A percentile compares a stretch with the other conserved stretches of the same genome.
Evolutionary conservation across 37 sponge, comb jelly and placozoan genomes (phyloP).

Genomic region (Beroe ovata): DNA sequence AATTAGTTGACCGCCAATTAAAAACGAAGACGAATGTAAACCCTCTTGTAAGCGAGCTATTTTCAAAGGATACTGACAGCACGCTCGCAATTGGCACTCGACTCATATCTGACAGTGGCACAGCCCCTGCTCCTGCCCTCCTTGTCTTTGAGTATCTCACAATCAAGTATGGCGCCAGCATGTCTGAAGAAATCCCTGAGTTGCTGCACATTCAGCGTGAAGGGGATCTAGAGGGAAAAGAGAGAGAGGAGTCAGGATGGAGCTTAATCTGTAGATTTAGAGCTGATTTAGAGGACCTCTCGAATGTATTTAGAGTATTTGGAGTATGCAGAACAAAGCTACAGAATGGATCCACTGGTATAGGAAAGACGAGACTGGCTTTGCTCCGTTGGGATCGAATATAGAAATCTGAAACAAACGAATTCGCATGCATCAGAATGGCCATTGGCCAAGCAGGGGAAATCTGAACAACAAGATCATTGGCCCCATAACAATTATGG

Average conservation of each 20-base stretch:
- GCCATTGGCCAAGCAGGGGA: too few relatives aligned
- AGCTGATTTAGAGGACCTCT: too few relatives aligned
- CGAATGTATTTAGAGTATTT: background rate
- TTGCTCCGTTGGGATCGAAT: too few relatives aligned
- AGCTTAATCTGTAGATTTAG: too few relatives aligned
- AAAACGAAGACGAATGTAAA: too few relatives aligned
- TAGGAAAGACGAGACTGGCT: too few relatives aligned
- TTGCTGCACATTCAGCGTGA: background rate
- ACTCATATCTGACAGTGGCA: constrained; percentile 11
- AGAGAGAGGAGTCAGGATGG: background rate
- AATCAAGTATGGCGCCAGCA: constrained; percentile 34
- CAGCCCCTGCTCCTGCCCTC: constrained; percentile 43
- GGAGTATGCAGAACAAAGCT: background rate
- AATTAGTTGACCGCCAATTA: too few relatives aligned
- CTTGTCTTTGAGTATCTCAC: constrained; percentile 18
- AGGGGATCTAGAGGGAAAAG: constrained; percentile 29
- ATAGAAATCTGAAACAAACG: too few relatives aligned
- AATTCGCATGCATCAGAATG: too few relatives aligned
- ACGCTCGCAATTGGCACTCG: background rate
- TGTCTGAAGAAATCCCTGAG: constrained; percentile 59
- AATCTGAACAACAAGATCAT: too few relatives aligned
- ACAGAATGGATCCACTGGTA: background rate
- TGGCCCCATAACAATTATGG: too few relatives aligned
- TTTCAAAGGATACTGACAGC: constrained; percentile 64
- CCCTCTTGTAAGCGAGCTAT: background rate